phyloP scores from a whole-genome alignment of 2,113 vertebrate species.

The Oriolus oriolus region DNA sequence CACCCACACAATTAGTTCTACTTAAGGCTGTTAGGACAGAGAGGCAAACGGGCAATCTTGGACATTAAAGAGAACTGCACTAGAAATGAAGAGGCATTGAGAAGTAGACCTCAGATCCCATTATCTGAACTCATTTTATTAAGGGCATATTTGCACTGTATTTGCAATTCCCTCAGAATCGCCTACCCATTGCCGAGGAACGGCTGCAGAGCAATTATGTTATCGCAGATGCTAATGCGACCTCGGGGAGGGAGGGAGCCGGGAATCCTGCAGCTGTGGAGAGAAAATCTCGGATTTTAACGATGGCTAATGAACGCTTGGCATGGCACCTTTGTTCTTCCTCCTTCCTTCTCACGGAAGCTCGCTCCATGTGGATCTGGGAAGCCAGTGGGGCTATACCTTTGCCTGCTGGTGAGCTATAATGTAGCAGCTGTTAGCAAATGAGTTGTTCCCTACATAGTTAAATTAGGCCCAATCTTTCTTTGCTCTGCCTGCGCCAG shows the following conservation, averaged over 20 bases:
- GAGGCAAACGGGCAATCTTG: neutral
- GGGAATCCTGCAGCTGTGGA: neutral
- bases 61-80: constrained; percentile 9
- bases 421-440: constrained; percentile 14
- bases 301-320: neutral
- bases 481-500: neutral
- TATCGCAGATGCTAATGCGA: constrained; percentile 32
- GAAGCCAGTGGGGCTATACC: neutral
- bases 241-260: neutral
- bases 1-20: constrained; percentile 11
- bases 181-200: neutral
- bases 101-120: constrained; percentile 26
- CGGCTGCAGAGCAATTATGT: constrained; percentile 43
- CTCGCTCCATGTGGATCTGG: neutral
- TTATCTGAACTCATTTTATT: constrained; percentile 53
- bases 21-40: constrained; percentile 21
- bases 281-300: constrained; percentile 23
- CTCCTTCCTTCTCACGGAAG: neutral
- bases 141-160: constrained; percentile 34
- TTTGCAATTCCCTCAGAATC: constrained; percentile 55
- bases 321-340: neutral
- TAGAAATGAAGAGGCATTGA: constrained; percentile 19
- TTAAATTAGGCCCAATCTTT: constrained; percentile 32
- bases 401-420: constrained; percentile 24
- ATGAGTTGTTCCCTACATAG: neutral